These are phyloP conservation scores for Neofelis nebulosa DNA, from an alignment of 2,113 vertebrate species.

Conservation along the genomic window DNA sequence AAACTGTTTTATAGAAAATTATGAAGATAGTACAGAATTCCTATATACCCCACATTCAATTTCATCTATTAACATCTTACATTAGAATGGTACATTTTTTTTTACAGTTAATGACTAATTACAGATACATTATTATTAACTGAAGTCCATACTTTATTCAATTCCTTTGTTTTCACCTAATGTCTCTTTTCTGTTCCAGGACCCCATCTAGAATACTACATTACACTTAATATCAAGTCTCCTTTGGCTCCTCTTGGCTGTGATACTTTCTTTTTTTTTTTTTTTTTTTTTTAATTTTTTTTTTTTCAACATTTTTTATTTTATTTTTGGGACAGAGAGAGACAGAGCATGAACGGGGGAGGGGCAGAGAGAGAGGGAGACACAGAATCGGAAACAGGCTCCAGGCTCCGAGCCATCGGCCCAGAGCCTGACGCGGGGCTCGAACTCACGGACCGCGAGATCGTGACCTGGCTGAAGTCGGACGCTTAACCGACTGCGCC, in stretches of 20 bases:
- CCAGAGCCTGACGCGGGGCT: too few relatives aligned
- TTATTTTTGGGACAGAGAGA: too few relatives aligned
- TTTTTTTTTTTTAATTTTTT: too few relatives aligned
- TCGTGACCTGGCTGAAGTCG: too few relatives aligned
- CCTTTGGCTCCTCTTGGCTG: neutral
- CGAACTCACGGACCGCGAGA: too few relatives aligned
- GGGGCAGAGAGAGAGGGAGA: too few relatives aligned
- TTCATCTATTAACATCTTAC: neutral
- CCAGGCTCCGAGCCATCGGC: too few relatives aligned
- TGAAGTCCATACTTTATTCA: neutral
- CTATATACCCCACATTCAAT: neutral
- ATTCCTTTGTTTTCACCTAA: neutral
- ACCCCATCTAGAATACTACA: neutral
- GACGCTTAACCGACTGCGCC: too few relatives aligned
- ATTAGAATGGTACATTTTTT: neutral
- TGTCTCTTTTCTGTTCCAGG: neutral
- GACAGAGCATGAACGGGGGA: too few relatives aligned
- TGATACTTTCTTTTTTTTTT: neutral
- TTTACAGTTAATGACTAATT: neutral
- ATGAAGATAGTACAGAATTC: neutral
- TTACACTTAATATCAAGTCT: neutral
- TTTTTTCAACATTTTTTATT: too few relatives aligned
- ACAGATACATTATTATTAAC: neutral
- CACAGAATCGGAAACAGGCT: too few relatives aligned
- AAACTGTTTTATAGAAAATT: neutral